Percentiles rank a stretch among this genome's conserved stretches.
These are phyloP conservation scores for Mionectes macconnelli DNA, from an alignment of 2,113 vertebrate species.

Conservation along the genomic window DNA sequence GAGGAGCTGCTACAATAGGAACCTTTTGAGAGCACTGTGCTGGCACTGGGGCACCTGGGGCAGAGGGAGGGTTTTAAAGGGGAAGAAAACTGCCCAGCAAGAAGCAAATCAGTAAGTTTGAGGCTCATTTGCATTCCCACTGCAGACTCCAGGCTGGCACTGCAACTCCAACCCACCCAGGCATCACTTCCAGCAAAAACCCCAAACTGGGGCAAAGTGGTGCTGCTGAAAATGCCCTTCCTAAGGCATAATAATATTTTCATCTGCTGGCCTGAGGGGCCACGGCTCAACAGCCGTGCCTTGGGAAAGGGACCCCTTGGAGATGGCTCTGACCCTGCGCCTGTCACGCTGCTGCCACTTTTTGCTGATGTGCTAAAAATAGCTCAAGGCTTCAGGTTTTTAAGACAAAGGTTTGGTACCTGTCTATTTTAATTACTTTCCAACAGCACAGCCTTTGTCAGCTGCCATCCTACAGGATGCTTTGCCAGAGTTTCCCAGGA, in stretches of 20 bases:
- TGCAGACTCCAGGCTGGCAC: not conserved
- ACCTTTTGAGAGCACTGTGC: not conserved
- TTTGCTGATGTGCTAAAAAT: not conserved
- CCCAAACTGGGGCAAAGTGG: not conserved
- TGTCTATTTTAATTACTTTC: not conserved
- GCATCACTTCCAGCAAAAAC: not conserved
- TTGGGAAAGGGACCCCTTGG: not conserved
- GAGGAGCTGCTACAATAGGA: not conserved
- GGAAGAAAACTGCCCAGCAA: not conserved
- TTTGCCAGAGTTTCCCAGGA: not conserved
- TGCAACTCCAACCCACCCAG: not conserved
- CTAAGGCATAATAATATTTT: not conserved
- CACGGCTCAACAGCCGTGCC: fast-evolving
- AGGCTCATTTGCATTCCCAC: not conserved
- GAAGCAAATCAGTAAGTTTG: not conserved
- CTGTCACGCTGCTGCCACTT: not conserved
- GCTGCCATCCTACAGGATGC: not conserved
- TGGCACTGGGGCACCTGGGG: not conserved
- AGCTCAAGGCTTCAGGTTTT: not conserved
- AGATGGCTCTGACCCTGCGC: not conserved
- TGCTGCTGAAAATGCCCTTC: not conserved
- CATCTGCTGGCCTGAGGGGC: not conserved
- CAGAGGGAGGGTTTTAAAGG: not conserved
- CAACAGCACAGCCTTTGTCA: not conserved
- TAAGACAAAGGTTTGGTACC: not conserved